Evolutionary conservation across 2,888 invertebrate species (phyloP), one percentile per base, ranked within the genome.

Genomic region (Amphimallon solstitiale): DNA sequence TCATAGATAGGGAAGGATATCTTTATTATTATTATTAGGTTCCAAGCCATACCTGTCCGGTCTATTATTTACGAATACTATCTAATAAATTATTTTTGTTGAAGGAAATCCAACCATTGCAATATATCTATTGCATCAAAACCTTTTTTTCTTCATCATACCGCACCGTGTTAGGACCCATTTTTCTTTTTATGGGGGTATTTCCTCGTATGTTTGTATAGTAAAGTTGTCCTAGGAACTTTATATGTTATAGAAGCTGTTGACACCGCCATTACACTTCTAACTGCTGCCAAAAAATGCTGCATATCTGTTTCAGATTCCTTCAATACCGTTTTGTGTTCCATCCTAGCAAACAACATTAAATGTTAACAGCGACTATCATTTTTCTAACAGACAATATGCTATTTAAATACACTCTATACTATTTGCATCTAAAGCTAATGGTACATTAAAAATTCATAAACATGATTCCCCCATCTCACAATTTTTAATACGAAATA

Each of bases 181-280:
- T 45, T n/a, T 45, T 45, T 45, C 14, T 14, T 45, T 45, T 45
- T 45, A 12, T 12, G 12, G 45, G 45, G 45, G 45, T 45, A 45
- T 45, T 45, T 45, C 45, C 45, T 9, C 45, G 15, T 45, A 45
- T 45, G 45, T 45, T 45, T 45, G 14, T 45, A 45, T 45, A 45
- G 45, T 14, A 45, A 2, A 9, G 45, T 45, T 45, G 45, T 45
- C 45, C 45, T 45, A 45, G 45, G 45, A 9, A 45, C 45, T 15
- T 45, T 45, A 45, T 45, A 45, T 45, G 45, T 45, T 45, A 10
- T 45, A 45, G 45, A 45, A 45, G 45, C 45, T 12, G 45, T 45
- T 45, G 45, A 45, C 14, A 45, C 45, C 45, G 45, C 45, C 17
- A 45, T 17, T 45, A 10, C 45, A 45, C 45, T 45, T 10, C 45